Evolutionary conservation across 2,888 invertebrate species (phyloP).

Genomic region (Perizoma affinitatum): DNA sequence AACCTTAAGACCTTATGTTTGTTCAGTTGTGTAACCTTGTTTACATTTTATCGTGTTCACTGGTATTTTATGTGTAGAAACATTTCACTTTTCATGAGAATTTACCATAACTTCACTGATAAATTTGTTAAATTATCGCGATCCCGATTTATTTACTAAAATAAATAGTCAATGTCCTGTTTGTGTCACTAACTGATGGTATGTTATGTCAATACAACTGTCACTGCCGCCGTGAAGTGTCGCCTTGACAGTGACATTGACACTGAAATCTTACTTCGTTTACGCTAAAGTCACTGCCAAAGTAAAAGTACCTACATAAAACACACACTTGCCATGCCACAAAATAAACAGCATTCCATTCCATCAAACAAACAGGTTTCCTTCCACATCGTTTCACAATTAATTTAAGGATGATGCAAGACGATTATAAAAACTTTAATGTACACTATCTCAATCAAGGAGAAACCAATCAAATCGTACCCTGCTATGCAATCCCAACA

Average conservation of each 20-base stretch:
- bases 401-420: conserved; percentile 6
- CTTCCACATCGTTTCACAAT: neutral
- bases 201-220: conserved; percentile 5
- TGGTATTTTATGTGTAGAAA: neutral
- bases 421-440: conserved; percentile 1
- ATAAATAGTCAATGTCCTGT: too few relatives aligned
- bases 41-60: too few relatives aligned
- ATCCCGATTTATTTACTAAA: neutral
- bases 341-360: conserved; percentile 6
- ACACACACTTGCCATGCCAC: neutral
- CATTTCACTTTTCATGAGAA: conserved; percentile 2
- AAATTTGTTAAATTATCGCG: neutral
- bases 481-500: conserved; percentile 76
- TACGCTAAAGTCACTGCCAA: conserved; percentile 1
- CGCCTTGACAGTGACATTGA: conserved; percentile 23
- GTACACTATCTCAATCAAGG: neutral
- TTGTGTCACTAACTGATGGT: neutral
- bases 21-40: too few relatives aligned
- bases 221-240: conserved; percentile 10
- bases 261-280: conserved; percentile 1
- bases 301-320: neutral
- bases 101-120: neutral
- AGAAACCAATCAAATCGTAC: conserved; percentile 57
- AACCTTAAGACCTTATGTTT: too few relatives aligned
- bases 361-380: neutral